Percentiles rank a stretch among this genome's conserved stretches.
Evolutionary conservation across 1,140 invertebrate genomes (phyloP).

Genomic region (Idris sp.): DNA sequence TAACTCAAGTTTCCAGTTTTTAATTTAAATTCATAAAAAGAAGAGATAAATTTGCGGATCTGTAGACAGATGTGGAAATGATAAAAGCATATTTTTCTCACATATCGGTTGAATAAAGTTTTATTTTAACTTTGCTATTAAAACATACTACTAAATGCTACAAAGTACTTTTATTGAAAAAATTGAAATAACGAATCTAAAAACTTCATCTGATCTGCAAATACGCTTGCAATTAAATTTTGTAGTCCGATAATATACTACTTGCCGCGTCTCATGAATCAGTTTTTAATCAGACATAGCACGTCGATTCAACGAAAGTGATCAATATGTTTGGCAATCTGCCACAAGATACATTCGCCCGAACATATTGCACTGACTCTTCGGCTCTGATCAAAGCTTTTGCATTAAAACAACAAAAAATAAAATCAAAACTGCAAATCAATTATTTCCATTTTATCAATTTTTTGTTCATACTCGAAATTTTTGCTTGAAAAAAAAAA

Average conservation of each 20-base stretch:
- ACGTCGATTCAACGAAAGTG: slow-evolving; percentile 51
- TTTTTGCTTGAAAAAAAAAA: slow-evolving; percentile 1
- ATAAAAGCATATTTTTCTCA: too few relatives aligned
- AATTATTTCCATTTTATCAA: slow-evolving; percentile 14
- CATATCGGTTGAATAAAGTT: too few relatives aligned
- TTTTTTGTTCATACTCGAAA: not conserved
- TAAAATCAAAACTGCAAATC: slow-evolving; percentile 14
- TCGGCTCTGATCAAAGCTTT: slow-evolving; percentile 39
- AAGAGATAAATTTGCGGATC: too few relatives aligned
- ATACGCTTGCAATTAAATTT: slow-evolving; percentile 33
- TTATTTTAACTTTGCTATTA: too few relatives aligned
- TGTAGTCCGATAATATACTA: slow-evolving; percentile 46
- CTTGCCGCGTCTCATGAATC: slow-evolving; percentile 47
- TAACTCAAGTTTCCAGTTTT: too few relatives aligned
- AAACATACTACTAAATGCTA: too few relatives aligned
- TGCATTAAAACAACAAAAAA: slow-evolving; percentile 41
- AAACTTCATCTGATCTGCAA: slow-evolving; percentile 54
- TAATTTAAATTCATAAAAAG: too few relatives aligned
- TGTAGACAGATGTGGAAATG: too few relatives aligned
- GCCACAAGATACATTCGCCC: slow-evolving; percentile 41
- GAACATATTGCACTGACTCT: slow-evolving; percentile 26
- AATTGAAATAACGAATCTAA: too few relatives aligned
- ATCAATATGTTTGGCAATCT: slow-evolving; percentile 56
- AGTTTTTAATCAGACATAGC: slow-evolving; percentile 57
- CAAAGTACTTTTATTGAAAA: too few relatives aligned